Conservation (phyloP, 2,113 vertebrate genomes). For the Aegithalos caudatus region DNA sequence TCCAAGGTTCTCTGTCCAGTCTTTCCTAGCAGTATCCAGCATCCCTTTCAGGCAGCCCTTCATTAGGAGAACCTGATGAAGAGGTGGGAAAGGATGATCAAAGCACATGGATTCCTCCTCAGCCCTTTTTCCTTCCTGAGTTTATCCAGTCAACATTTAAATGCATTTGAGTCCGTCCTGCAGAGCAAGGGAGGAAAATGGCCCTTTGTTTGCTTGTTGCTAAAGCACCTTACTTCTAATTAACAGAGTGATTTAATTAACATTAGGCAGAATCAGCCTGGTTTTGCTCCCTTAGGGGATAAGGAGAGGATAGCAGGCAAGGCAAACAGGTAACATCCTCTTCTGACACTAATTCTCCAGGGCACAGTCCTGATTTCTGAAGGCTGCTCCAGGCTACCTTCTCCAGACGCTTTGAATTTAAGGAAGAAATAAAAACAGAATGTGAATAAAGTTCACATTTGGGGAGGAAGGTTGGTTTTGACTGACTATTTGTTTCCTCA, state of each 20-base stretch:
- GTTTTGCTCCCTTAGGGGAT: conserved; percentile 13
- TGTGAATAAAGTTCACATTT: conserved; percentile 12
- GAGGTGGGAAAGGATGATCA: background rate
- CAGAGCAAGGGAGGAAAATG: background rate
- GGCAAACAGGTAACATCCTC: conserved; percentile 51
- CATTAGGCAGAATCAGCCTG: conserved; percentile 13
- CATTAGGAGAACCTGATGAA: background rate
- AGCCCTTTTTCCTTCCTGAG: background rate
- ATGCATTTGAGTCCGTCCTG: background rate
- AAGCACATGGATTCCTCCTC: background rate
- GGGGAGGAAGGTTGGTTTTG: conserved; percentile 4
- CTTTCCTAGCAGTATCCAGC: background rate
- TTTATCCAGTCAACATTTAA: background rate
- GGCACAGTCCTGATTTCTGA: conserved; percentile 16
- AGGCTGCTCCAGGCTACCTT: conserved; percentile 24
- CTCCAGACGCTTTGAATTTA: background rate
- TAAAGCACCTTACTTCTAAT: conserved; percentile 59
- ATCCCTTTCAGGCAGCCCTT: background rate
- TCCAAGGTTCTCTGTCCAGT: background rate
- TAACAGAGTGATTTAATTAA: conserved; percentile 60
- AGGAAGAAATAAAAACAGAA: background rate
- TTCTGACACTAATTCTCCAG: conserved; percentile 39
- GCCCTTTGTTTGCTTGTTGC: conserved; percentile 53
- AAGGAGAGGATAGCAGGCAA: conserved; percentile 4
- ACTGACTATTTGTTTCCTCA: conserved; percentile 1